These are phyloP conservation scores for Perccottus glenii DNA, from an alignment of 2,113 vertebrate genomes.

Conservation along the genomic window DNA sequence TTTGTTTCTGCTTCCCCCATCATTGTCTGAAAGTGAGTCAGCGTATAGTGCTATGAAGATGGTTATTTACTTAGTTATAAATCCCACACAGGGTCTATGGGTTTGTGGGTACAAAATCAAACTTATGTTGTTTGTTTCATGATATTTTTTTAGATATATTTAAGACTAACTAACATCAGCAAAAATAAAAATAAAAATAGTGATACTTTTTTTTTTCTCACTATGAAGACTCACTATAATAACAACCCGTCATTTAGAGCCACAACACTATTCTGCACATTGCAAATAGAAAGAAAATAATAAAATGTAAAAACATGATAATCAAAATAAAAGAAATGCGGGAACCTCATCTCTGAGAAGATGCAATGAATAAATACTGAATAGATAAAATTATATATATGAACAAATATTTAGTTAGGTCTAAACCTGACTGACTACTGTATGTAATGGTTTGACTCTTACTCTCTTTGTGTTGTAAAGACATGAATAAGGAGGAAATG, in stretches of 20 bases:
- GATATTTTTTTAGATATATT: no score
- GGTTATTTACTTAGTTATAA: background rate
- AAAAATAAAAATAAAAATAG: no score
- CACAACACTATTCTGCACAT: no score
- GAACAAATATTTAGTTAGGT: no score
- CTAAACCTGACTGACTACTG: background rate
- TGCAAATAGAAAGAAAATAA: no score
- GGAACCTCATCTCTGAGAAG: background rate
- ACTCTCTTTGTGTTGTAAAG: background rate
- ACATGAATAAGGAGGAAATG: slow-evolving; percentile 3
- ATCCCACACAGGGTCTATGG: background rate
- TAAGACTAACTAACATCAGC: no score
- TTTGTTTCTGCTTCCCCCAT: slow-evolving; percentile 17
- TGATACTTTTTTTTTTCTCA: no score
- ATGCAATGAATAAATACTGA: background rate
- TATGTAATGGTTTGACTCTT: background rate
- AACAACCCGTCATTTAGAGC: no score
- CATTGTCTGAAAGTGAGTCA: background rate
- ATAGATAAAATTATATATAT: background rate
- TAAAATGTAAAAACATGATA: background rate
- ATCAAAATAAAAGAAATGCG: background rate
- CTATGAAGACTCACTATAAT: no score
- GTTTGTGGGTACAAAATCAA: no score
- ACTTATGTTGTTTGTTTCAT: no score
- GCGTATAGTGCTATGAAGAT: slow-evolving; percentile 13